Evolutionary conservation across 1,140 invertebrate genomes (phyloP).

Genomic region (Pomacea maculata): DNA sequence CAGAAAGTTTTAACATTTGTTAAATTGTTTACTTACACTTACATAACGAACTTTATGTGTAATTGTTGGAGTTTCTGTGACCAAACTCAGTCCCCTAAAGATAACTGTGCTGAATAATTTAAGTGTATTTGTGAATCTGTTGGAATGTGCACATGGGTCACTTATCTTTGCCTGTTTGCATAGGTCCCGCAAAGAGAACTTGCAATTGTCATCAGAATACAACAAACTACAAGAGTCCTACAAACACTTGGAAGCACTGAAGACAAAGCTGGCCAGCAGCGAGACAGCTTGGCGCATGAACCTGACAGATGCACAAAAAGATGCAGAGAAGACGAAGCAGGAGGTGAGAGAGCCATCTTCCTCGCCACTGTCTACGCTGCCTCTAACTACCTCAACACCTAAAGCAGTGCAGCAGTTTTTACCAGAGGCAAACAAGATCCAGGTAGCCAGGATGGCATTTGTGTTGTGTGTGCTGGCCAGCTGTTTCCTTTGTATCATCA

Average conservation of each 20-base stretch:
- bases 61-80: no score
- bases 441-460: background rate
- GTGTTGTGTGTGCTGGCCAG: background rate
- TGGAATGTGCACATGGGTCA: no score
- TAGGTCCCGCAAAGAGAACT: slow-evolving; percentile 62
- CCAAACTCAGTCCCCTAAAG: no score
- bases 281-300: slow-evolving; percentile 54
- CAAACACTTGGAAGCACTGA: slow-evolving; percentile 58
- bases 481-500: background rate
- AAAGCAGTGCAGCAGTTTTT: no score
- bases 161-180: slow-evolving; percentile 7
- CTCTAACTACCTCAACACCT: no score
- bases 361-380: background rate
- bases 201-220: slow-evolving; percentile 59
- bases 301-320: slow-evolving; percentile 62
- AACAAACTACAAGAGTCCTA: slow-evolving; percentile 63
- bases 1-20: no score
- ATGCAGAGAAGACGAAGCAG: slow-evolving; percentile 53
- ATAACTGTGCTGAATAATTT: no score
- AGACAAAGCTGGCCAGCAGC: slow-evolving; percentile 53
- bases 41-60: no score
- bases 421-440: no score
- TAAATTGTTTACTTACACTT: no score
- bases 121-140: no score
- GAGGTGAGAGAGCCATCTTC: slow-evolving; percentile 53